phyloP scores from a whole-genome alignment of 1,140 invertebrate genomes.

The Drosophila takahashii region DNA sequence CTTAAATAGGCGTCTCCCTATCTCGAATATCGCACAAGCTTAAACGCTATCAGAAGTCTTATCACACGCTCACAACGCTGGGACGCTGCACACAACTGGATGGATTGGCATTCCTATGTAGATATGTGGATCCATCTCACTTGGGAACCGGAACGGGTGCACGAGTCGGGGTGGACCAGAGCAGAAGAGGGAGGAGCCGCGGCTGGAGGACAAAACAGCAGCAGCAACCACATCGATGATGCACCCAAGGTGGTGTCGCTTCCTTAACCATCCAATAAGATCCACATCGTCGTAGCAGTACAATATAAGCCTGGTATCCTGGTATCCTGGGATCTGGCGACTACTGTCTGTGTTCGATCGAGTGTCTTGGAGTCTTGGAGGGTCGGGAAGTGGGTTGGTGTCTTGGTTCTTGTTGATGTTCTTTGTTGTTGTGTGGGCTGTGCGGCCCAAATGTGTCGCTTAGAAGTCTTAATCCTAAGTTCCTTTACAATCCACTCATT shows the following conservation, averaged over 20 bases:
- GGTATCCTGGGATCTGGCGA: conserved; percentile 8
- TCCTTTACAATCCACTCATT: conserved; percentile 53
- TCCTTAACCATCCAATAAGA: conserved; percentile 32
- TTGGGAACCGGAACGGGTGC: conserved; percentile 69
- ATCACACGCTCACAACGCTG: conserved; percentile 74
- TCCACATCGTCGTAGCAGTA: conserved; percentile 51
- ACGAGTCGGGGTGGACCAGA: conserved; percentile 77
- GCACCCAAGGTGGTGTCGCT: conserved; percentile 65
- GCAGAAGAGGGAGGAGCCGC: conserved; percentile 77
- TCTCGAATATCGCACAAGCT: conserved; percentile 57
- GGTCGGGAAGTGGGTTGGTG: conserved; percentile 26
- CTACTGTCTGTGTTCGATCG: conserved; percentile 37
- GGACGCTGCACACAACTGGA: conserved; percentile 45
- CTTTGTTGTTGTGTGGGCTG: conserved; percentile 47
- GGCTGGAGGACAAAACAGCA: conserved; percentile 81
- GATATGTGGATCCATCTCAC: conserved; percentile 7
- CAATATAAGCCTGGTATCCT: conserved; percentile 46
- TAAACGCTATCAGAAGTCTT: conserved; percentile 78
- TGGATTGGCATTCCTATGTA: background rate
- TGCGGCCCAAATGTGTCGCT: conserved; percentile 72
- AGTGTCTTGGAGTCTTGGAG: conserved; percentile 55
- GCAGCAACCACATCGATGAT: conserved; percentile 72
- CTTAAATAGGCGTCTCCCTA: conserved; percentile 70
- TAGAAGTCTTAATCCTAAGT: conserved; percentile 59
- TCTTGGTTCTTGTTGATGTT: conserved; percentile 26